Base-by-base conservation (phyloP, 2,113 vertebrate species). In the Calyptommatus sinebrachiatus region DNA sequence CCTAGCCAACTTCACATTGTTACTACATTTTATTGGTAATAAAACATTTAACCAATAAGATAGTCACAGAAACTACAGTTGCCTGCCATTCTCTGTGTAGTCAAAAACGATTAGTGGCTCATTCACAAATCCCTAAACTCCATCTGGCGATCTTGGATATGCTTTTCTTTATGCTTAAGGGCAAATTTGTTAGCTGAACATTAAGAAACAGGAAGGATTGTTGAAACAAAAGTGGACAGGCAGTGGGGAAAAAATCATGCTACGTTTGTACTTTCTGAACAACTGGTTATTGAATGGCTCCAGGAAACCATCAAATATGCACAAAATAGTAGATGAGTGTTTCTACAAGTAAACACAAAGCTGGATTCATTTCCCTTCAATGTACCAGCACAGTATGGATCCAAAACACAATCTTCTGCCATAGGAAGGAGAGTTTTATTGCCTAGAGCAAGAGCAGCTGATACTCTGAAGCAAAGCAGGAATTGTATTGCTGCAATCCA, bases 41-140 rank as follows among this genome's bases (percentile, higher is more conserved):
- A 90, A 88, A 41, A 84, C 46, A 79, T 73, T 77, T 84, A 89
- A 88, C 86, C 89, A 81, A 89, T 89, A 90, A 86, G 9, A 80
- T 77, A 80, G 81, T 88, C 88, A 80, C 1, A 0, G 84, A 84
- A 87, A 77, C n/a, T 53, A 78, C 83, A 78, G 21, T 86, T 77
- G 68, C 70, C 48, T 82, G 72, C 1, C 0, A 7, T 66, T 63
- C 85, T 84, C 73, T 84, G 70, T 21, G 29, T 68, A 28, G 72
- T 76, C 84, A 80, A 74, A 85, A 87, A 46, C 72, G 82, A 78
- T 84, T 85, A 78, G 22, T 78, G 57, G 65, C 73, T 69, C 75
- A 78, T 79, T 87, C 80, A 48, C 80, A 86, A 87, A 87, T 84
- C 85, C 79, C 69, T 1, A 22, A 73, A 46, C 0, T 0, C 5